A percentile compares a stretch with the other conserved stretches of the same genome.
These are phyloP conservation scores for Eristalis intricaria DNA, from an alignment of 2,888 invertebrate species.

Conservation along the genomic window DNA sequence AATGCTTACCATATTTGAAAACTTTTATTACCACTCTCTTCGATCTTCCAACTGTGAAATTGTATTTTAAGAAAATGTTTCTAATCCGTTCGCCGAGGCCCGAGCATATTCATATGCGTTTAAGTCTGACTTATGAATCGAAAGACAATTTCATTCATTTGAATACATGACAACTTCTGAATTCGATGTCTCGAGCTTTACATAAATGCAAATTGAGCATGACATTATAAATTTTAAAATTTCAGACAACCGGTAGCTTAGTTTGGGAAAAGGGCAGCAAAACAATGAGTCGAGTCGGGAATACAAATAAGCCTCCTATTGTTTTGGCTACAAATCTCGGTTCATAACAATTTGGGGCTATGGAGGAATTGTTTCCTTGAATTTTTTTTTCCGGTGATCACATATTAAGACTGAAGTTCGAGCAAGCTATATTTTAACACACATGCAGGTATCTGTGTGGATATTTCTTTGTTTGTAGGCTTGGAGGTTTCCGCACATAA, in stretches of 20 bases:
- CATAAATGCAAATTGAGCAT: conserved; percentile 17
- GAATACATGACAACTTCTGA: neutral
- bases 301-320: neutral
- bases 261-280: conserved; percentile 11
- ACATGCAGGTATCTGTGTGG: too few relatives aligned
- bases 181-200: neutral
- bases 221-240: neutral
- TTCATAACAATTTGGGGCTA: neutral
- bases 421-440: neutral
- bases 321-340: conserved; percentile 1
- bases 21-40: too few relatives aligned
- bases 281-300: neutral
- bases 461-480: too few relatives aligned
- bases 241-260: conserved; percentile 9
- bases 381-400: neutral
- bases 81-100: neutral
- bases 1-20: too few relatives aligned
- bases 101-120: neutral
- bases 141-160: neutral
- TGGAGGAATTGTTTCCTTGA: neutral
- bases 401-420: neutral
- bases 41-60: neutral
- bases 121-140: neutral
- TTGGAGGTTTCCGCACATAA: neutral
- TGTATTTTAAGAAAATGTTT: neutral